phyloP scores from a whole-genome alignment of 2,888 invertebrate genomes.

The Microchrysa polita region DNA sequence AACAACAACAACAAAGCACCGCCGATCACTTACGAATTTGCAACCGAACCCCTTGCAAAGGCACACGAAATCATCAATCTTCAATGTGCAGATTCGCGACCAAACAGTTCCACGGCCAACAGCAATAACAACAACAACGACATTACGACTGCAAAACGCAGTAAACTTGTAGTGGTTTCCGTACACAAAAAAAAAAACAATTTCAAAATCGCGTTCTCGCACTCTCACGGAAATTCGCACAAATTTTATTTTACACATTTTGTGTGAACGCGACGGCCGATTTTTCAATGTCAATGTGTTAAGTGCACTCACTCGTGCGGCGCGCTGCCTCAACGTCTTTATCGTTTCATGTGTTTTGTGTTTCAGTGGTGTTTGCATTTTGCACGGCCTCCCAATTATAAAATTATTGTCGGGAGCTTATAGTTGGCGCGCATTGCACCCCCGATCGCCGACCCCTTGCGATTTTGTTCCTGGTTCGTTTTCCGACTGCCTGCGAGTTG shows the following conservation, averaged over 20 bases:
- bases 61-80: no score
- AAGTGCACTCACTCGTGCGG: conserved; percentile 4
- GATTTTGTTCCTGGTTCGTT: background rate
- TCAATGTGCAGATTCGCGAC: no score
- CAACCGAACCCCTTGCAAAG: no score
- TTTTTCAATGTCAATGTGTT: conserved; percentile 43
- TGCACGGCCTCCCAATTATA: conserved; percentile 9
- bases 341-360: no score
- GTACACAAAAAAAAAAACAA: background rate
- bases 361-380: conserved; percentile 34
- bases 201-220: background rate
- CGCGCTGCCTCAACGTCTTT: no score
- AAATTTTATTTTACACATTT: conserved; percentile 4
- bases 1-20: background rate
- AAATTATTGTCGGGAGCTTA: conserved; percentile 1
- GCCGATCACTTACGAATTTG: no score
- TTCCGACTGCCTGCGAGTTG: no score
- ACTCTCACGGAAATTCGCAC: conserved; percentile 12
- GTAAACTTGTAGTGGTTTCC: conserved; percentile 7
- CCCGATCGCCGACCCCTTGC: background rate
- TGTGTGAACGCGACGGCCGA: background rate
- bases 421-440: background rate
- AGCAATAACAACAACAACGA: background rate
- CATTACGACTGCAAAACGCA: conserved; percentile 9
- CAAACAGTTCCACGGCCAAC: no score